Conservation (phyloP, 2,797 vertebrate genomes). For the Pangasius mekongensis region DNA sequence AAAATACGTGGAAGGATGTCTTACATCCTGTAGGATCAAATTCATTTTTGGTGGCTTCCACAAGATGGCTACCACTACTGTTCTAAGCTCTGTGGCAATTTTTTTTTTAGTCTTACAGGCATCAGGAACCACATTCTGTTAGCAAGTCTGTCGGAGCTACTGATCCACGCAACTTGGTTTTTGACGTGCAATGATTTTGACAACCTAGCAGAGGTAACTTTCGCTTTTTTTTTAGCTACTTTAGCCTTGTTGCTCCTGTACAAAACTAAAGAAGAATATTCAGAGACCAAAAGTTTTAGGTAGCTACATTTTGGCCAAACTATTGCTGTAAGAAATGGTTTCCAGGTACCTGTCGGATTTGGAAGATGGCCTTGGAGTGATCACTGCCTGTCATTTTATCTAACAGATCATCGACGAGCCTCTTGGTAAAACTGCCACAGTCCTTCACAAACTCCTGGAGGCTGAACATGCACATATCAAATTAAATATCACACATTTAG, state of each 20-base stretch:
- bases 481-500: not conserved
- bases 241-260: not conserved
- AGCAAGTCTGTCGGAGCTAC: not conserved
- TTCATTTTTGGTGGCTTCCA: not conserved
- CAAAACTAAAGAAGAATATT: not conserved
- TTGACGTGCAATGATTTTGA: not conserved
- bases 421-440: slow-evolving; percentile 85
- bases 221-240: not conserved
- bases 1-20: not conserved
- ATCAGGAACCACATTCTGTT: not conserved
- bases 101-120: not conserved
- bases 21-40: not conserved
- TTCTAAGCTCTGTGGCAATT: not conserved
- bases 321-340: not conserved
- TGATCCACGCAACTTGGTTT: not conserved
- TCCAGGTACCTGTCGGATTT: slow-evolving; percentile 85
- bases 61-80: not conserved
- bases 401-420: slow-evolving; percentile 88
- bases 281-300: not conserved
- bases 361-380: slow-evolving; percentile 87
- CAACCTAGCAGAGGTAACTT: not conserved
- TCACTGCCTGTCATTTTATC: slow-evolving; percentile 95
- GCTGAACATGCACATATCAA: slow-evolving; percentile 67
- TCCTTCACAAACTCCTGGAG: slow-evolving; percentile 96
- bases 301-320: not conserved